Evolutionary conservation across 2,113 vertebrate genomes (phyloP).

Genomic region (Oreochromis tanganicae): DNA sequence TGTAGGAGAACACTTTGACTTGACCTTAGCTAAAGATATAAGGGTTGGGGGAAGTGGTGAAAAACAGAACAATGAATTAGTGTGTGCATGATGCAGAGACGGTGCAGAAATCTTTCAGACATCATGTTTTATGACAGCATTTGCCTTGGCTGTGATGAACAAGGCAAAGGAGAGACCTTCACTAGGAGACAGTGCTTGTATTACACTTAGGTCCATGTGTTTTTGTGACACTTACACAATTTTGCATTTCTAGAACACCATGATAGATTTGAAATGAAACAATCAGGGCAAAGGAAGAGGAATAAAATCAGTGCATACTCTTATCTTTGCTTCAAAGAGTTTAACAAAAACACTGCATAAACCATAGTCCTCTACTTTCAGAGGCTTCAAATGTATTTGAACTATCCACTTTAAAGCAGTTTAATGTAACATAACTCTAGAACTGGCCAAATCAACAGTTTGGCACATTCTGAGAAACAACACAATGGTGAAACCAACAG

Average conservation of each 20-base stretch:
- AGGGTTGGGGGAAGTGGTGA: background rate
- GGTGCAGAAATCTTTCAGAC: background rate
- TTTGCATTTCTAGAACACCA: background rate
- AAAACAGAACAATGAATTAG: conserved; percentile 16
- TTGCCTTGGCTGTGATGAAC: background rate
- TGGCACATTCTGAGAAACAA: background rate
- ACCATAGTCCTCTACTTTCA: background rate
- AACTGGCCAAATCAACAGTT: background rate
- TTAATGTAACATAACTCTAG: background rate
- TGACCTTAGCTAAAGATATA: conserved; percentile 79
- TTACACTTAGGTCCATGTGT: background rate
- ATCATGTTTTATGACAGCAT: conserved; percentile 15
- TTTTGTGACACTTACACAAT: background rate
- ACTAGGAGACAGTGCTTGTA: background rate
- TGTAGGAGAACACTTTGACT: conserved; percentile 85
- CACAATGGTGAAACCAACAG: background rate
- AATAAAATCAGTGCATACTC: background rate
- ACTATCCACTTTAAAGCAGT: background rate
- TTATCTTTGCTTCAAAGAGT: background rate
- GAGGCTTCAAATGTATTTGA: background rate
- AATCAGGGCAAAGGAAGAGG: background rate
- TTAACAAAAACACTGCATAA: background rate
- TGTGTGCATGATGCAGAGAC: background rate
- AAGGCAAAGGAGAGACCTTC: background rate
- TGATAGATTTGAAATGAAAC: background rate